These are phyloP conservation scores for Murina feae DNA, from an alignment of 2,113 vertebrate species.

Conservation along the genomic window DNA sequence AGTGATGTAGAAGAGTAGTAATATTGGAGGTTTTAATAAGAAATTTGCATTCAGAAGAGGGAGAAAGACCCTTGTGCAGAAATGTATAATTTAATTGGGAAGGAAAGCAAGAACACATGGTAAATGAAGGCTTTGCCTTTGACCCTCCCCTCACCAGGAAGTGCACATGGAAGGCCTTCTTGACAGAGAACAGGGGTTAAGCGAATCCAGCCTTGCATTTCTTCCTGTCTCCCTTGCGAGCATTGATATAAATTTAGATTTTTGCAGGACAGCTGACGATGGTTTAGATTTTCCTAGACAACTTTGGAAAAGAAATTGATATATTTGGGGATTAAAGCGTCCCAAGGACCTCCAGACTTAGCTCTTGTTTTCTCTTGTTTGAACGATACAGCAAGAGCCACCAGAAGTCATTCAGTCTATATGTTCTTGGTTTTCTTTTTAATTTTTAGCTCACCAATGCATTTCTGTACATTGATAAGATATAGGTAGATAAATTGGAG, in stretches of 20 bases:
- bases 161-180: neutral
- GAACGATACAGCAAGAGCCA: too few relatives aligned
- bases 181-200: neutral
- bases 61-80: neutral
- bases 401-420: too few relatives aligned
- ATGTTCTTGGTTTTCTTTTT: neutral
- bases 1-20: neutral
- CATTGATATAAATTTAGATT: neutral
- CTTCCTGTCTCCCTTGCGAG: neutral
- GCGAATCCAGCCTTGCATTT: neutral
- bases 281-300: neutral
- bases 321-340: neutral
- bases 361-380: neutral
- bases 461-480: neutral
- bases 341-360: neutral
- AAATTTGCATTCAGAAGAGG: neutral
- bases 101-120: neutral
- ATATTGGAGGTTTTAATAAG: neutral
- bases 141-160: neutral
- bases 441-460: neutral
- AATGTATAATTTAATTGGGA: neutral
- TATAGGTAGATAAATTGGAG: neutral
- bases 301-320: neutral
- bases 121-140: neutral
- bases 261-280: neutral